Conservation (phyloP, 2,797 vertebrate species). For the Strix occidentalis region DNA sequence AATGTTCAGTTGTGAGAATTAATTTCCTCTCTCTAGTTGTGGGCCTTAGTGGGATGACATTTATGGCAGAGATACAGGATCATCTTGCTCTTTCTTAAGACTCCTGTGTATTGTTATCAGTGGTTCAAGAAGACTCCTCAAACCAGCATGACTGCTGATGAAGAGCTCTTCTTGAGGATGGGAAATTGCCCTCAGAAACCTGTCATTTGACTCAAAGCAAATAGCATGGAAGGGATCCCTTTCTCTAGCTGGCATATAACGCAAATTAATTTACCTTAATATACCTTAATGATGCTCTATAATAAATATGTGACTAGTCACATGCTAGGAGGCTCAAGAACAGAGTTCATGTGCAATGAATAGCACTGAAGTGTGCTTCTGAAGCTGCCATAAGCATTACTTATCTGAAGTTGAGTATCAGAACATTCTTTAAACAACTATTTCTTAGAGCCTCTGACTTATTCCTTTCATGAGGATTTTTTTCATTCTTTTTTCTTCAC, state of each 20-base stretch:
- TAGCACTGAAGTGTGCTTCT: background rate
- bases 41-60: background rate
- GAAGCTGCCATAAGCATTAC: background rate
- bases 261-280: background rate
- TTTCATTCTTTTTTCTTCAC: background rate
- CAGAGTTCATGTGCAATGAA: accelerated
- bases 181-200: background rate
- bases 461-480: background rate
- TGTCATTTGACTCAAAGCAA: background rate
- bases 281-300: background rate
- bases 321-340: background rate
- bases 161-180: background rate
- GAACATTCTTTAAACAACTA: background rate
- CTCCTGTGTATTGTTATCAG: background rate
- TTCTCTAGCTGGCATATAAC: background rate
- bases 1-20: background rate
- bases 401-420: background rate
- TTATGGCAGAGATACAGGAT: background rate
- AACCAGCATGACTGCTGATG: background rate
- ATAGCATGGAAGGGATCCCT: background rate
- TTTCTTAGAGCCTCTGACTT: background rate
- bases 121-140: background rate
- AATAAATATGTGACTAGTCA: background rate
- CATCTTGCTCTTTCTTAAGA: background rate
- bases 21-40: background rate